Percentiles rank a stretch among this genome's conserved stretches.
Evolutionary conservation across 1,140 invertebrate species (phyloP).

Genomic region (Achatina immaculata): DNA sequence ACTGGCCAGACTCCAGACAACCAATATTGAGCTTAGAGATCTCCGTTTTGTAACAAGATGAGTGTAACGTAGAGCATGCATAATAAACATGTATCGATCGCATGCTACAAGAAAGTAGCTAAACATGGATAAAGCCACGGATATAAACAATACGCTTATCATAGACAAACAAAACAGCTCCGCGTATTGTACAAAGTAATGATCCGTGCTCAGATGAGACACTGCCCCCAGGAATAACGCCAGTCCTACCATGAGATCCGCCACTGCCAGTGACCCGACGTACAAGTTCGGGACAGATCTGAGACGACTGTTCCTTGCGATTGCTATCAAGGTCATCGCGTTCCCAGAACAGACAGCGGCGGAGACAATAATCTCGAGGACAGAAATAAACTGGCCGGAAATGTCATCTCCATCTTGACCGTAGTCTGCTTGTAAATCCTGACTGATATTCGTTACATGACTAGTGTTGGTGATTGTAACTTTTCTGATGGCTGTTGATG

Average conservation of each 20-base stretch:
- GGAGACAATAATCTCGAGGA: neutral
- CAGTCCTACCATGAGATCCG: slow-evolving; percentile 24
- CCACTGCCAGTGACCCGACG: slow-evolving; percentile 29
- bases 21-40: neutral
- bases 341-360: slow-evolving; percentile 16
- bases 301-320: neutral
- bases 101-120: slow-evolving; percentile 16
- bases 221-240: slow-evolving; percentile 9
- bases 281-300: slow-evolving; percentile 27
- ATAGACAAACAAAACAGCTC: slow-evolving; percentile 9
- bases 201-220: neutral
- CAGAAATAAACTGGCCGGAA: neutral
- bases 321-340: neutral
- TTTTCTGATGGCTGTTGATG: too few species aligned
- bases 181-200: neutral
- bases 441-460: too few species aligned
- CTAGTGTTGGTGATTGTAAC: too few species aligned
- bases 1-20: slow-evolving; percentile 8
- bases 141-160: slow-evolving; percentile 19
- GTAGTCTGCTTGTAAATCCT: too few species aligned
- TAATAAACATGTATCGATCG: slow-evolving; percentile 23
- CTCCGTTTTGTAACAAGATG: neutral
- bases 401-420: neutral
- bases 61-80: neutral
- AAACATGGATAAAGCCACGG: slow-evolving; percentile 6